These are phyloP conservation scores for Teleogryllus occipitalis DNA, from an alignment of 1,140 invertebrate genomes.

Conservation along the genomic window DNA sequence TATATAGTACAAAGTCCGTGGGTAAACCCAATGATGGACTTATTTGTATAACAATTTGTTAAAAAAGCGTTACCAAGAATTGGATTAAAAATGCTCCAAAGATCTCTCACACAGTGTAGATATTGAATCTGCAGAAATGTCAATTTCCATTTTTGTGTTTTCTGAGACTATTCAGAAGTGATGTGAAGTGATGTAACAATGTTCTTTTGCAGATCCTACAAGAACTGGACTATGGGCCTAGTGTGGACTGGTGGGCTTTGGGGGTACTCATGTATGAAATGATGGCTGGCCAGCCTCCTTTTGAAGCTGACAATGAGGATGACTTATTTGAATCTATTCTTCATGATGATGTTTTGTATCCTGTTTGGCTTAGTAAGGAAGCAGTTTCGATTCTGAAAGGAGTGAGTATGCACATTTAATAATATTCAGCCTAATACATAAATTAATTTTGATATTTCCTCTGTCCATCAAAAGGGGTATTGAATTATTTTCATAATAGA, in stretches of 20 bases:
- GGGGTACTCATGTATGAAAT: conserved; percentile 99
- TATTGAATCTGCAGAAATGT: too few species aligned
- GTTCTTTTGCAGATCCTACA: conserved; percentile 59
- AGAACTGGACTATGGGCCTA: conserved; percentile 94
- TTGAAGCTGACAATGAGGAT: conserved; percentile 99
- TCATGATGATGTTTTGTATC: conserved; percentile 96
- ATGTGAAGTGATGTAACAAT: not conserved
- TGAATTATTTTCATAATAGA: too few species aligned
- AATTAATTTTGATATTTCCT: conserved; percentile 34
- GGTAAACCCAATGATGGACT: too few species aligned
- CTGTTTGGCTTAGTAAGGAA: conserved; percentile 93
- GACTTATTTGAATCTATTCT: conserved; percentile 98
- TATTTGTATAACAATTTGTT: too few species aligned
- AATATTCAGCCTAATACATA: conserved; percentile 88
- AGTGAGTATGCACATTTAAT: conserved; percentile 24
- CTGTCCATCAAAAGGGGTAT: too few species aligned
- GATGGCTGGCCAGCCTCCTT: conserved; percentile 98
- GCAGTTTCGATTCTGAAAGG: conserved; percentile 96
- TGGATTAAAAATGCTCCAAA: too few species aligned
- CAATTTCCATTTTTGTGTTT: too few species aligned
- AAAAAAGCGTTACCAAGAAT: too few species aligned
- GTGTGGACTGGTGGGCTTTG: conserved; percentile 98
- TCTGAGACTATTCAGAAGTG: too few species aligned
- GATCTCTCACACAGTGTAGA: too few species aligned
- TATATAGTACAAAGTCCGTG: too few species aligned